Evolutionary conservation across 2,113 vertebrate genomes (phyloP).

Genomic region (Oryzias javanicus): DNA sequence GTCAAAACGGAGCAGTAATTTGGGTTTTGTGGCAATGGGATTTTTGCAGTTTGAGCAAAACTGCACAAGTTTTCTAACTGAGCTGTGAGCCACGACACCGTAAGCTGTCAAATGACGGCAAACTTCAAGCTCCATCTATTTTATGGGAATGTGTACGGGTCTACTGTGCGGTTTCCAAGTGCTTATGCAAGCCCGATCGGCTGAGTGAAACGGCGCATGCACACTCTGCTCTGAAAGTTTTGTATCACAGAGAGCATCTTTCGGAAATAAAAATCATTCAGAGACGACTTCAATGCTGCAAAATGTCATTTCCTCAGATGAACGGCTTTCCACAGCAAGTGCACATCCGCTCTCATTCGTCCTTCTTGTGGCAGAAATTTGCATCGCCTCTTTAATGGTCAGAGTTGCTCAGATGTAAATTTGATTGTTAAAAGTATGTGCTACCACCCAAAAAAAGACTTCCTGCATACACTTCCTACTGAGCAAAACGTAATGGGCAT

Average conservation of each 20-base stretch:
- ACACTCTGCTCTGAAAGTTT: constrained; percentile 9
- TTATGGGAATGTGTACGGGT: constrained; percentile 5
- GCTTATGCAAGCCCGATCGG: neutral
- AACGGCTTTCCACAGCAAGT: too few species aligned
- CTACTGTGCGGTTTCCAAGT: neutral
- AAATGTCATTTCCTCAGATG: neutral
- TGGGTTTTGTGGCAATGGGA: neutral
- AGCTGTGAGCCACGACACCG: neutral
- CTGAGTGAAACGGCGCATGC: constrained; percentile 1
- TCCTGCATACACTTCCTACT: too few species aligned
- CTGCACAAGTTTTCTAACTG: neutral
- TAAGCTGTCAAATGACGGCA: constrained; percentile 5
- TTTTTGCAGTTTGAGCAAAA: neutral
- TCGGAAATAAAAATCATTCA: too few species aligned
- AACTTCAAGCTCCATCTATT: constrained; percentile 15
- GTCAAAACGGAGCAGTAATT: neutral
- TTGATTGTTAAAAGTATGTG: too few species aligned
- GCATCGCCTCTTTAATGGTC: too few species aligned
- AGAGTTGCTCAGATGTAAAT: too few species aligned
- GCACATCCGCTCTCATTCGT: too few species aligned
- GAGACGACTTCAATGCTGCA: neutral
- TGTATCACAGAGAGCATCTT: neutral
- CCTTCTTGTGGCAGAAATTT: too few species aligned
- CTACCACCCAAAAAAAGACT: too few species aligned
- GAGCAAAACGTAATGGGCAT: too few species aligned